phyloP scores from a whole-genome alignment of 92 coral and sea anemone genomes.

The Siderastrea siderea region DNA sequence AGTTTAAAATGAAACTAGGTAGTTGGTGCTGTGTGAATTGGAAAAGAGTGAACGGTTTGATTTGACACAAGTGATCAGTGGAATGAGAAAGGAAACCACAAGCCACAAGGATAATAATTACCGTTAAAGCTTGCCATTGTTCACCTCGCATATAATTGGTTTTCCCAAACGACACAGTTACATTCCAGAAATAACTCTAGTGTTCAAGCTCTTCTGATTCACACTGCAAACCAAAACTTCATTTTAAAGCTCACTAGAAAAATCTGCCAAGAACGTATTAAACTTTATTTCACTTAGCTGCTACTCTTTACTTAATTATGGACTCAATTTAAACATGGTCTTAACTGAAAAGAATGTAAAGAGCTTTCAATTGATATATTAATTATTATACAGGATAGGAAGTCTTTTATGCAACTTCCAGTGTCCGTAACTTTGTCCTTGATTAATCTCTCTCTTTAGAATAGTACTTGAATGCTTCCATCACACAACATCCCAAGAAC shows the following conservation, averaged over 20 bases:
- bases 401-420: conserved; percentile 10
- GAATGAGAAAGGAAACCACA: background rate
- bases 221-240: background rate
- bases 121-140: background rate
- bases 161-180: background rate
- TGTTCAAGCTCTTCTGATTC: background rate
- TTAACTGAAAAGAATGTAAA: conserved; percentile 11
- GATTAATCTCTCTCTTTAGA: conserved; percentile 1
- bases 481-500: background rate
- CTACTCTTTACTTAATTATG: conserved; percentile 8
- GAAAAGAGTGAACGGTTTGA: too few relatives aligned
- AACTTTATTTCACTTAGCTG: background rate
- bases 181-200: background rate
- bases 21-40: too few relatives aligned
- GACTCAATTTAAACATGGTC: background rate
- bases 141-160: background rate
- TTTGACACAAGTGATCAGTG: background rate
- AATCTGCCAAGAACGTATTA: conserved; percentile 16
- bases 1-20: conserved; percentile 2
- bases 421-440: conserved; percentile 18
- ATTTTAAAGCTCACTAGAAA: background rate
- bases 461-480: conserved; percentile 29
- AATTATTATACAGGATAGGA: conserved; percentile 12
- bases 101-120: too few relatives aligned
- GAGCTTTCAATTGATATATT: conserved; percentile 32